Evolutionary conservation across 2,113 vertebrate species (phyloP).

Genomic region (Zosterops lateralis): DNA sequence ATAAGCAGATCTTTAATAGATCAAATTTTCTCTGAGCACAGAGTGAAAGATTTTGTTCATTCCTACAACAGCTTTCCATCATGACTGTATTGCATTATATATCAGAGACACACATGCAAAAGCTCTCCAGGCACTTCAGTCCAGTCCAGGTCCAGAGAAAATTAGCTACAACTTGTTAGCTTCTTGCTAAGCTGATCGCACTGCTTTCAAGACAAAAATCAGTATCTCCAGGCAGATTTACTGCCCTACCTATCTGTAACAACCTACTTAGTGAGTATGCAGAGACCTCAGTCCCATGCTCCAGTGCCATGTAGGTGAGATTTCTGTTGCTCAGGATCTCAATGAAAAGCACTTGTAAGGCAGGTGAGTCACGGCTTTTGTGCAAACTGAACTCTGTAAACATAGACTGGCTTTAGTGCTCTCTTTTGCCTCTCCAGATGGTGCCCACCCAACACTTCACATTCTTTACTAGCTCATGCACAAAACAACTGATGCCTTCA

Average conservation of each 20-base stretch:
- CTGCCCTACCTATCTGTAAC: neutral
- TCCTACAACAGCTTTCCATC: neutral
- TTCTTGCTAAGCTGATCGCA: neutral
- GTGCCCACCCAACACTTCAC: neutral
- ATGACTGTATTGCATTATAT: neutral
- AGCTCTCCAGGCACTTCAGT: neutral
- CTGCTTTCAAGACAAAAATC: neutral
- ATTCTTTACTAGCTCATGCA: neutral
- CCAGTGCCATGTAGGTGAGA: neutral
- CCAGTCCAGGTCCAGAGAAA: neutral
- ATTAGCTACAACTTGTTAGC: neutral
- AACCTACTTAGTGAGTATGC: too few species aligned
- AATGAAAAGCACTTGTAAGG: neutral
- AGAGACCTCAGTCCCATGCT: neutral
- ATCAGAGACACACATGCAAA: neutral
- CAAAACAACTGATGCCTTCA: neutral
- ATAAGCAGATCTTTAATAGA: neutral
- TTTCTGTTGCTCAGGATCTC: neutral
- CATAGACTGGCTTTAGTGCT: neutral
- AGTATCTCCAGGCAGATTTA: neutral
- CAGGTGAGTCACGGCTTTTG: neutral
- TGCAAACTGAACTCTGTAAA: neutral
- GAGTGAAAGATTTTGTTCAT: neutral
- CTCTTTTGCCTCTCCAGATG: neutral
- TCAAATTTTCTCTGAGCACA: neutral